Conservation (phyloP, 2,888 invertebrate genomes). For the Argyresthia albistria region DNA sequence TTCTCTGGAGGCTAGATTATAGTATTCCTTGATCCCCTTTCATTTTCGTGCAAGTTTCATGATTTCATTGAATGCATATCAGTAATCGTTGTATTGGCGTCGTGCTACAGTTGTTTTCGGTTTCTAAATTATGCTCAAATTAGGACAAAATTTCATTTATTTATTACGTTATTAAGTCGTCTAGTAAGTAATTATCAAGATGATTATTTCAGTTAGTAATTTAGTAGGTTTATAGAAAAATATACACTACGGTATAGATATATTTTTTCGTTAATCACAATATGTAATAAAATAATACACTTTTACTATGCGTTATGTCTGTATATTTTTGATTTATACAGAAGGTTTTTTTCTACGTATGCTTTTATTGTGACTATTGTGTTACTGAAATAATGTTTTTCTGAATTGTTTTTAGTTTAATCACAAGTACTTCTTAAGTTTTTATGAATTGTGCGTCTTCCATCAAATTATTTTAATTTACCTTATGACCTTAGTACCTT, state of each 20-base stretch:
- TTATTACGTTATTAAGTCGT: slow-evolving; percentile 8
- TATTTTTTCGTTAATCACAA: slow-evolving; percentile 13
- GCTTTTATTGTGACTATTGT: neutral
- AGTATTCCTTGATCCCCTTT: slow-evolving; percentile 13
- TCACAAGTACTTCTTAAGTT: slow-evolving; percentile 20
- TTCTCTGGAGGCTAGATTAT: slow-evolving; percentile 43
- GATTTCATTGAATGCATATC: slow-evolving; percentile 25
- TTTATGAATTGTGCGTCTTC: slow-evolving; percentile 49
- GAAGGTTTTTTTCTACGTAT: slow-evolving; percentile 12
- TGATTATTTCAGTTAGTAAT: neutral
- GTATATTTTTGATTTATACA: slow-evolving; percentile 55
- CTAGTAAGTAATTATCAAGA: neutral
- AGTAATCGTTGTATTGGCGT: slow-evolving; percentile 13
- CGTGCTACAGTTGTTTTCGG: slow-evolving; percentile 10
- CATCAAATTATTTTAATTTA: slow-evolving; percentile 36
- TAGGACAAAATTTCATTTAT: slow-evolving; percentile 30
- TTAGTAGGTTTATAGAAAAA: slow-evolving; percentile 10
- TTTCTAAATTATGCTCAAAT: slow-evolving; percentile 29
- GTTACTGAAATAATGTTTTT: slow-evolving; percentile 5
- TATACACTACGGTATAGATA: slow-evolving; percentile 15
- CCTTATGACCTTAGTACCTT: slow-evolving; percentile 24
- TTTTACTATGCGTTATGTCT: slow-evolving; percentile 33
- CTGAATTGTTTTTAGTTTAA: neutral
- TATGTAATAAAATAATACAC: slow-evolving; percentile 10
- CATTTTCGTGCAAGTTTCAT: slow-evolving; percentile 4